A percentile compares a stretch with the other conserved stretches of the same genome.
Conservation (phyloP, 1,140 invertebrate species). For the Halesus radiatus region DNA sequence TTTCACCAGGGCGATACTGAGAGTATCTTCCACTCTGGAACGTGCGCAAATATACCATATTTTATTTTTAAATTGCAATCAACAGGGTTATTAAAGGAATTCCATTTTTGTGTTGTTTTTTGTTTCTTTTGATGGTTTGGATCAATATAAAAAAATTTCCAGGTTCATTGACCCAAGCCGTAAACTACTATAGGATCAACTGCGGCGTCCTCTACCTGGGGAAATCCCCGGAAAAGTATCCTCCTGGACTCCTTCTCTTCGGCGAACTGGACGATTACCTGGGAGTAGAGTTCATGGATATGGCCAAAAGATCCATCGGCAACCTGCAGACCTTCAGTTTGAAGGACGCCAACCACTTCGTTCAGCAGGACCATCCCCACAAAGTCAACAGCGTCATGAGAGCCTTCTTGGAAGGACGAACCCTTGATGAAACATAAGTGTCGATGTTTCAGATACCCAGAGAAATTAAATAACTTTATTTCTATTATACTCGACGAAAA, state of each 20-base stretch:
- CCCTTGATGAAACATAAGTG: neutral
- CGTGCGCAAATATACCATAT: too few species aligned
- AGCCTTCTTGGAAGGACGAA: slow-evolving; percentile 68
- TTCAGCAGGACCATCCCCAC: slow-evolving; percentile 75
- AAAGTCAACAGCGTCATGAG: slow-evolving; percentile 73
- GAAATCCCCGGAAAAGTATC: slow-evolving; percentile 58
- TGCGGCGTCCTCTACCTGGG: slow-evolving; percentile 58
- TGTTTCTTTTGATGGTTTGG: too few species aligned
- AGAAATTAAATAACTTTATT: too few species aligned
- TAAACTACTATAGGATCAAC: slow-evolving; percentile 74
- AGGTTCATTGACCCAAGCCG: slow-evolving; percentile 68
- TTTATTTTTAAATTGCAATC: too few species aligned
- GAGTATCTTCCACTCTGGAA: too few species aligned
- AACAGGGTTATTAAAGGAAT: too few species aligned
- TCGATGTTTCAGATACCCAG: too few species aligned
- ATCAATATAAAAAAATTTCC: too few species aligned
- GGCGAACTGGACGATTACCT: slow-evolving; percentile 73
- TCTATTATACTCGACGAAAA: too few species aligned
- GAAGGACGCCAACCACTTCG: slow-evolving; percentile 72
- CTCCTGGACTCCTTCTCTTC: slow-evolving; percentile 68
- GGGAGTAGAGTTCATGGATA: slow-evolving; percentile 65
- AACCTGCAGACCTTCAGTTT: slow-evolving; percentile 70
- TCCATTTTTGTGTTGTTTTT: too few species aligned
- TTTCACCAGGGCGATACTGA: too few species aligned
- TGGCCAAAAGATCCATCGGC: slow-evolving; percentile 66